phyloP scores from a whole-genome alignment of 2,797 vertebrate genomes.

The Amazonetta brasiliensis region DNA sequence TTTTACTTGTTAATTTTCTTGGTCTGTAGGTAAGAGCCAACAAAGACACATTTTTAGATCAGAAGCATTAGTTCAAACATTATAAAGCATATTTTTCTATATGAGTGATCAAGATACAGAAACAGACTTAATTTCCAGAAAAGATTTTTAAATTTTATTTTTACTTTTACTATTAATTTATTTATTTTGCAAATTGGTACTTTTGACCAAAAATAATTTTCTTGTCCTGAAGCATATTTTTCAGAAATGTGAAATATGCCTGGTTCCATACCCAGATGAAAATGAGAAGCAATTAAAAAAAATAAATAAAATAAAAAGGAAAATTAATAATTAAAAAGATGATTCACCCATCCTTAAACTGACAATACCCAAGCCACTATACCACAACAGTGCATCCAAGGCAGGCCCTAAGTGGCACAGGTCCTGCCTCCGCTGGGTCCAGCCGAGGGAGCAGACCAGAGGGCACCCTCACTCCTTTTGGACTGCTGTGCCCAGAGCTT shows the following conservation, averaged over 20 bases:
- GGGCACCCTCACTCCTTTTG: background rate
- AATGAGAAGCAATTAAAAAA: background rate
- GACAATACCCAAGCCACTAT: background rate
- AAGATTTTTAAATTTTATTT: background rate
- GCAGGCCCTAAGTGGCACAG: background rate
- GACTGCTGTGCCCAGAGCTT: fast-evolving
- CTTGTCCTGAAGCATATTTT: background rate
- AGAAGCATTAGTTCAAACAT: background rate
- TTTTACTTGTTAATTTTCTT: constrained; percentile 5
- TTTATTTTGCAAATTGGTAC: background rate
- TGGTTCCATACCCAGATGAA: background rate
- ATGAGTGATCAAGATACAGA: background rate
- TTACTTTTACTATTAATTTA: background rate
- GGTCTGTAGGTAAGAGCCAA: background rate
- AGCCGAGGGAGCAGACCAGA: background rate
- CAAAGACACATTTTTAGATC: background rate
- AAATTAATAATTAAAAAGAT: background rate
- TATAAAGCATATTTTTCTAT: background rate
- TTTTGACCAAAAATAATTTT: background rate
- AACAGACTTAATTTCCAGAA: background rate
- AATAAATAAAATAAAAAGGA: too few relatives aligned
- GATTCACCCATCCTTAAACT: background rate
- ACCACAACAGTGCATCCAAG: background rate
- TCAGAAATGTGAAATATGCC: background rate
- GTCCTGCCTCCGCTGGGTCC: background rate